Percentiles rank a stretch among this genome's conserved stretches.
Conservation (phyloP, 2,113 vertebrate genomes). For the Petaurus breviceps region DNA sequence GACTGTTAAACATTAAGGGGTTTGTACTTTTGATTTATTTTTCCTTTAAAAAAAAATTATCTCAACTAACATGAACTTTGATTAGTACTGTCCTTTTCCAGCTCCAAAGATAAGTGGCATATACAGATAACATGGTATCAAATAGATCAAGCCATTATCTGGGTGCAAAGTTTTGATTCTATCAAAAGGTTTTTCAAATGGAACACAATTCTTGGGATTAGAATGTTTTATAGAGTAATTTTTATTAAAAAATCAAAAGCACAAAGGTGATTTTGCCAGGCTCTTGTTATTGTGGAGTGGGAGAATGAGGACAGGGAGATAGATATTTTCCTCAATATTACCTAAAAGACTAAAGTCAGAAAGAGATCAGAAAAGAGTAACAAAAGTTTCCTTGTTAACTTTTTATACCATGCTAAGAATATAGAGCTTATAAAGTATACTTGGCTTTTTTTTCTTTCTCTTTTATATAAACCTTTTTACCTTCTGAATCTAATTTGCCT, state of each 20-base stretch:
- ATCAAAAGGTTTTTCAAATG: not conserved
- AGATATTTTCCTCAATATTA: constrained; percentile 18
- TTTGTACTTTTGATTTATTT: not conserved
- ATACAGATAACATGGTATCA: not conserved
- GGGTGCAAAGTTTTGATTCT: constrained; percentile 25
- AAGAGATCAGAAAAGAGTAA: constrained; percentile 15
- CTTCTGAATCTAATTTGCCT: not conserved
- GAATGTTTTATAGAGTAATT: constrained; percentile 38
- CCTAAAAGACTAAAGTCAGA: not conserved
- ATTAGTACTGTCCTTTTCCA: constrained; percentile 19
- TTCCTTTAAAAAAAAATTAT: constrained; percentile 2
- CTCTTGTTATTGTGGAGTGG: not conserved
- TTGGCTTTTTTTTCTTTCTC: not conserved
- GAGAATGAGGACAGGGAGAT: constrained; percentile 3
- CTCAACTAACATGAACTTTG: constrained; percentile 34
- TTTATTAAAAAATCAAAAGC: constrained; percentile 16
- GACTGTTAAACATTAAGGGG: constrained; percentile 14
- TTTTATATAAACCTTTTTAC: not conserved
- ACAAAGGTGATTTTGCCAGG: constrained; percentile 37
- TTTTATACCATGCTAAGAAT: constrained; percentile 33
- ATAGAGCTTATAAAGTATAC: not conserved
- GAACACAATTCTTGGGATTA: not conserved
- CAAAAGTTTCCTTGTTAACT: constrained; percentile 28
- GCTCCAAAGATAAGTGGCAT: not conserved
- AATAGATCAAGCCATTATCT: not conserved